phyloP scores from a whole-genome alignment of 2,797 vertebrate genomes.

The Geotrypetes seraphini region DNA sequence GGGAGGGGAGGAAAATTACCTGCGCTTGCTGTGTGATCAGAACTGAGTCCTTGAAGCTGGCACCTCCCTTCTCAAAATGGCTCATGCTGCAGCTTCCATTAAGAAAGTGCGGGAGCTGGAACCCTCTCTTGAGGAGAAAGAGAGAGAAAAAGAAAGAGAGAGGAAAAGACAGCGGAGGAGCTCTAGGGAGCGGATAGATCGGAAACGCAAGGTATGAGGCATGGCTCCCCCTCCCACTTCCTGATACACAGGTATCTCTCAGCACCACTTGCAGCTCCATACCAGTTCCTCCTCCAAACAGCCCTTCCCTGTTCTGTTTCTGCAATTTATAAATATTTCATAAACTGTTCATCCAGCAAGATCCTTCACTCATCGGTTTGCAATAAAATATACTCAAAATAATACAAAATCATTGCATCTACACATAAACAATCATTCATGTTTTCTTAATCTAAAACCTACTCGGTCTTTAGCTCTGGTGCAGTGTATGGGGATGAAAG shows the following conservation, averaged over 20 bases:
- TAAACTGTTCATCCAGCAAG: no score
- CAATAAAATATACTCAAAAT: no score
- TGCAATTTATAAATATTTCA: no score
- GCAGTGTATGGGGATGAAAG: conserved; percentile 12
- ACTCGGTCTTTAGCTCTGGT: conserved; percentile 13
- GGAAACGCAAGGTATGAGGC: conserved; percentile 87
- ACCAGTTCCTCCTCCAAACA: no score
- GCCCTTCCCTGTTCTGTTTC: no score
- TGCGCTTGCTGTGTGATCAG: conserved; percentile 26
- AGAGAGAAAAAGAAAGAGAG: conserved; percentile 68
- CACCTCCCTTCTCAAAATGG: conserved; percentile 59
- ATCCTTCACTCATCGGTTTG: no score
- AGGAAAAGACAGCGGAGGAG: conserved; percentile 71
- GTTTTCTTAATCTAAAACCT: no score
- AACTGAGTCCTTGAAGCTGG: conserved; percentile 19
- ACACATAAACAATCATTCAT: no score
- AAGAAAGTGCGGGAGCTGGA: conserved; percentile 91
- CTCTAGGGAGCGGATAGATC: conserved; percentile 80
- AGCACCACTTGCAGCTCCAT: background rate
- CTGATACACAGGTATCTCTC: background rate
- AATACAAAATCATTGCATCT: no score
- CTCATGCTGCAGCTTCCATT: conserved; percentile 90
- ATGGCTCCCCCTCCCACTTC: background rate
- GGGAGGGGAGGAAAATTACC: conserved; percentile 36
- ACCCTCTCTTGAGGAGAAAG: conserved; percentile 74